These are phyloP conservation scores for Augochlorella aurata DNA, from an alignment of 2,888 invertebrate species.

Conservation along the genomic window DNA sequence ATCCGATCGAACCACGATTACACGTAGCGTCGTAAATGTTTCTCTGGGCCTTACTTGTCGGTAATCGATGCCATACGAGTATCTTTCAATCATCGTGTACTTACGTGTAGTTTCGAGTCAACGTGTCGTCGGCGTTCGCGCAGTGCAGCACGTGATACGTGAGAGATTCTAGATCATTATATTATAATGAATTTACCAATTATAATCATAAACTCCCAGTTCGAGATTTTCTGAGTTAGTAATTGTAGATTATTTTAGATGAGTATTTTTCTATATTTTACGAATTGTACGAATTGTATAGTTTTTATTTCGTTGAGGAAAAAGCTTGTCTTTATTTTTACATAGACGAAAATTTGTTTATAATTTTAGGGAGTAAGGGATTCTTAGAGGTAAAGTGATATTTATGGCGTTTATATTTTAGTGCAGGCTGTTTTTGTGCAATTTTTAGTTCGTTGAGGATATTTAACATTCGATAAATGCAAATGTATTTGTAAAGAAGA, in stretches of 20 bases:
- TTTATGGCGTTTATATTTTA: too few relatives aligned
- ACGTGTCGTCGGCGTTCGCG: constrained; percentile 23
- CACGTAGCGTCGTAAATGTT: constrained; percentile 46
- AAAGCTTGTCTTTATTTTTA: background rate
- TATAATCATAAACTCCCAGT: too few relatives aligned
- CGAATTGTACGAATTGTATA: background rate
- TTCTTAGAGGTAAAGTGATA: too few relatives aligned
- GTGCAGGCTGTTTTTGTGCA: background rate
- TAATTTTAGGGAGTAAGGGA: too few relatives aligned
- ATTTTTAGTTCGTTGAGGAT: background rate
- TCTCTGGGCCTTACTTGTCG: constrained; percentile 71
- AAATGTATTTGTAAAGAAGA: background rate
- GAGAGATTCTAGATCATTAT: constrained; percentile 35
- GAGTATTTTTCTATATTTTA: background rate
- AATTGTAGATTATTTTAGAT: background rate
- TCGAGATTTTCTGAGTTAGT: too few relatives aligned
- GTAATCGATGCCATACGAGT: constrained; percentile 72
- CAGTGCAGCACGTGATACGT: constrained; percentile 16
- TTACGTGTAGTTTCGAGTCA: constrained; percentile 47
- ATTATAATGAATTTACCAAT: background rate
- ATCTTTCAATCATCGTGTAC: constrained; percentile 55
- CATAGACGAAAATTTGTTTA: background rate
- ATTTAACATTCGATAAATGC: background rate
- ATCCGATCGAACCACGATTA: constrained; percentile 45
- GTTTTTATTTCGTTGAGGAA: background rate